Evolutionary conservation across 2,888 invertebrate species (phyloP), one percentile per base, ranked within the genome.

Genomic region (Agriotes lineatus): DNA sequence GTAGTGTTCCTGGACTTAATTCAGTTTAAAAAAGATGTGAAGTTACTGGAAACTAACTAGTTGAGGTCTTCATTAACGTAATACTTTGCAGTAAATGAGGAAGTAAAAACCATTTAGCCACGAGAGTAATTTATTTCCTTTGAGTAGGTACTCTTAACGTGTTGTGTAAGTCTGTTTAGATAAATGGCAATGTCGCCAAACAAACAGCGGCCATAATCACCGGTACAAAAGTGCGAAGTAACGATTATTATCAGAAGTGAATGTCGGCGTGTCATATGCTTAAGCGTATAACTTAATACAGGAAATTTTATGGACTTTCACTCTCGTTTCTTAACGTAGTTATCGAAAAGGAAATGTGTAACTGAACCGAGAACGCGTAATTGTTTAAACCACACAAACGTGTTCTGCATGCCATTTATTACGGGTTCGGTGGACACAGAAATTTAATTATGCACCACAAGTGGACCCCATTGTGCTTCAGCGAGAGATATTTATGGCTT

Each of bases 281-380:
- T 22, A 22, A 25, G 4, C 14, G 12, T 35, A 30, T 14, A 52
- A n/a, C 16, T 30, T 48, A 33, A 52, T 18, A 52, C 30, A 52
- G 39, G 59, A 33, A 45, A 48, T 9, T 48, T 45, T 35, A 45
- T 48, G 9, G 42, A 60, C 60, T 60, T 60, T 60, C 60, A 60
- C 60, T 60, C n/a, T 58, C 14, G 33, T 45, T 18, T 16, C 18
- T 60, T 14, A 48, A 37, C 25, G 25, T 25, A 16, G 18, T 2
- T 19, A 57, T 39, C 35, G 60, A 60, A 60, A 58, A 48, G 60
- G 60, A 60, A 60, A 60, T 30, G 60, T 20, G 35, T 60, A 22
- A 45, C 33, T 7, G 1, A 60, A 10, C 18, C n/a, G 18, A 12
- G 22, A 35, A 37, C n/a, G 37, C 33, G 48, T 35, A 35, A 48